Conservation (phyloP, 2,888 invertebrate species). For the Aphrophora alni region DNA sequence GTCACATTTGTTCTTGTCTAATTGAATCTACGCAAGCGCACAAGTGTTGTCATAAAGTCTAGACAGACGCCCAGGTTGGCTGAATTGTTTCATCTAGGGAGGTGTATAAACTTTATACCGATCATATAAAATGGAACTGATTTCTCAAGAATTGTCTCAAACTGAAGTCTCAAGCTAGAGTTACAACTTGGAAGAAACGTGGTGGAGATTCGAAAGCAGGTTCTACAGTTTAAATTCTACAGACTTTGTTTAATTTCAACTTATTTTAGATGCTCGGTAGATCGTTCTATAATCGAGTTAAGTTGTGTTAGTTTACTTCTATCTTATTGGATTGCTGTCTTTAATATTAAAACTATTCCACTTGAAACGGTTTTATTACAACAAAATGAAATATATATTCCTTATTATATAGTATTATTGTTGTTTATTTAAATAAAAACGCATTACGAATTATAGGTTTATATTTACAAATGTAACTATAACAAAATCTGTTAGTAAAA, state of each 20-base stretch:
- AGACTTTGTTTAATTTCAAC: not conserved
- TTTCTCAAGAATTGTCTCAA: not conserved
- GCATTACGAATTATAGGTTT: too few relatives aligned
- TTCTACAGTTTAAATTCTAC: not conserved
- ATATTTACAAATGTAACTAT: too few relatives aligned
- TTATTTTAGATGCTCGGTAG: too few relatives aligned
- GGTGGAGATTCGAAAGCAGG: not conserved
- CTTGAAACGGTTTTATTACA: too few relatives aligned
- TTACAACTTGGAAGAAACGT: not conserved
- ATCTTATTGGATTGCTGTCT: too few relatives aligned
- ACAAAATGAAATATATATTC: too few relatives aligned
- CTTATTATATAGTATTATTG: too few relatives aligned
- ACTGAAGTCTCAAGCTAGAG: not conserved
- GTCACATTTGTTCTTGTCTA: not conserved
- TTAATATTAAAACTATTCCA: too few relatives aligned
- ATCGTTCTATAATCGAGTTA: too few relatives aligned
- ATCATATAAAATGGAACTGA: constrained; percentile 5
- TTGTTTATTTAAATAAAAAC: too few relatives aligned
- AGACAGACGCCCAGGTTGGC: not conserved
- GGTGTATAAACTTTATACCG: constrained; percentile 2
- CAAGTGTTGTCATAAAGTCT: not conserved
- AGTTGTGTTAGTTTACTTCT: too few relatives aligned
- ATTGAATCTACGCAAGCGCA: not conserved
- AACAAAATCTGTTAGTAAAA: too few relatives aligned
- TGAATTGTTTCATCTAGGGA: constrained; percentile 6